A percentile compares a stretch with the other conserved stretches of the same genome.
These are phyloP conservation scores for Ptyas mucosa DNA, from an alignment of 2,113 vertebrate genomes.

Conservation along the genomic window DNA sequence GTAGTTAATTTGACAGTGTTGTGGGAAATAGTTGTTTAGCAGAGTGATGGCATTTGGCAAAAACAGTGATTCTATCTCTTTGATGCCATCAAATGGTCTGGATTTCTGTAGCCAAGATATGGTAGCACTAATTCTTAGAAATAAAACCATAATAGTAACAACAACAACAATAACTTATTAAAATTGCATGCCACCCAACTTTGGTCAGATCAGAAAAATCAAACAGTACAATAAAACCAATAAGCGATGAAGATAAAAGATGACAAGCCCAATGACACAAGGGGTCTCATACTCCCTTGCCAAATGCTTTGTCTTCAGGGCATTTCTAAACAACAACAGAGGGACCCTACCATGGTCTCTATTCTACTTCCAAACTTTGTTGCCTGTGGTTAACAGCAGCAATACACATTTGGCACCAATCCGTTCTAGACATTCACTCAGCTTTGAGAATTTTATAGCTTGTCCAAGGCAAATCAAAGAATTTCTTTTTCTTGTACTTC, in stretches of 20 bases:
- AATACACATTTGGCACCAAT: background rate
- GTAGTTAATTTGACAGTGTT: too few species aligned
- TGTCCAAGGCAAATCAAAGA: background rate
- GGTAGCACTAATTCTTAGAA: too few species aligned
- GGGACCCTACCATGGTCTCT: background rate
- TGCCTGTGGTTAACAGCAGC: background rate
- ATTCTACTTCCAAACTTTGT: background rate
- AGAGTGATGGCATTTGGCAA: too few species aligned
- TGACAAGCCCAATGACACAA: background rate
- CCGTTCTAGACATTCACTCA: background rate
- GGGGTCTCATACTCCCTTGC: background rate
- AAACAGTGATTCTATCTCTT: too few species aligned
- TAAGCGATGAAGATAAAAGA: background rate
- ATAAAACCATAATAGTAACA: background rate
- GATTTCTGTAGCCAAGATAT: too few species aligned
- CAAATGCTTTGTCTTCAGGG: background rate
- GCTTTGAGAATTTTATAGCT: background rate
- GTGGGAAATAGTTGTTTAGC: too few species aligned
- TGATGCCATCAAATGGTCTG: too few species aligned
- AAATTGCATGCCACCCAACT: background rate
- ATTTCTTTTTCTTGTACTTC: background rate
- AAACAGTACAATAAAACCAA: background rate
- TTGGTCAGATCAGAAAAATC: background rate
- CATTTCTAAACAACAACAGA: background rate
- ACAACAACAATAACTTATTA: background rate